Evolutionary conservation across 2,797 vertebrate species (phyloP).

Genomic region (Molossus molossus): DNA sequence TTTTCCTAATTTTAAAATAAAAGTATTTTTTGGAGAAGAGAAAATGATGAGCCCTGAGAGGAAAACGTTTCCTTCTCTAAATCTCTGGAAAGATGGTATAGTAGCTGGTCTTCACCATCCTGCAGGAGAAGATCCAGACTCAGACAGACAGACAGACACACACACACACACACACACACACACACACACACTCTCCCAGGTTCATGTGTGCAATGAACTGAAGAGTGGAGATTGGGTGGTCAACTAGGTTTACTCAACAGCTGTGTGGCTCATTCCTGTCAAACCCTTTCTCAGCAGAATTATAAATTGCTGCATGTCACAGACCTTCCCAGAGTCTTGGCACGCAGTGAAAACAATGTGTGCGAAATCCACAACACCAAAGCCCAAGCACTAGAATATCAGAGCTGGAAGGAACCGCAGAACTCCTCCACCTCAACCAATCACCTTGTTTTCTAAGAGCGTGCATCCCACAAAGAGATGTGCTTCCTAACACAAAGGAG

Average conservation of each 20-base stretch:
- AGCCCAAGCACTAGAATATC: neutral
- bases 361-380: neutral
- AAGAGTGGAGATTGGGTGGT: neutral
- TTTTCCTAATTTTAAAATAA: slow-evolving; percentile 74
- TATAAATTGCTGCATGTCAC: neutral
- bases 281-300: slow-evolving; percentile 26
- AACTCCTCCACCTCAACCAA: slow-evolving; percentile 72
- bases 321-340: neutral
- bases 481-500: neutral
- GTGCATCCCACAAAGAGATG: neutral
- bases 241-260: neutral
- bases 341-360: neutral
- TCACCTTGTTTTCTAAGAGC: slow-evolving; percentile 24
- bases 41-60: slow-evolving; percentile 81
- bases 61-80: slow-evolving; percentile 83
- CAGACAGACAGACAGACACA: too few relatives aligned
- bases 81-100: slow-evolving; percentile 49
- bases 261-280: neutral
- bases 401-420: slow-evolving; percentile 50
- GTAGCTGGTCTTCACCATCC: neutral
- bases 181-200: too few relatives aligned
- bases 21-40: slow-evolving; percentile 84
- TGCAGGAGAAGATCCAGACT: neutral
- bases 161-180: too few relatives aligned
- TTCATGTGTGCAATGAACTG: neutral